These are phyloP conservation scores for Rafetus swinhoei DNA, from an alignment of 2,113 vertebrate genomes.

Conservation along the genomic window DNA sequence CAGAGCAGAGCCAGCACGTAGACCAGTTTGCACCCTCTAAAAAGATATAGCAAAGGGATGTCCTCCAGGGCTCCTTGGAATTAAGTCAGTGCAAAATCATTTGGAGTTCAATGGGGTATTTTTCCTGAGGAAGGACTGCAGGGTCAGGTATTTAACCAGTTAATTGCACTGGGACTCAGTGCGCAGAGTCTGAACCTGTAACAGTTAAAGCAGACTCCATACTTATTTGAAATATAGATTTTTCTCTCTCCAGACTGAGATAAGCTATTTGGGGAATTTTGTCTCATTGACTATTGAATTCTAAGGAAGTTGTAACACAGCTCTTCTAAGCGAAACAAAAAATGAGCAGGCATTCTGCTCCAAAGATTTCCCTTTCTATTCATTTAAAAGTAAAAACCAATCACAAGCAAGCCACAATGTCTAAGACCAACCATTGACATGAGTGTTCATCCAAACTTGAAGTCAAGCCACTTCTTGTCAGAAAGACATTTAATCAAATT, in stretches of 20 bases:
- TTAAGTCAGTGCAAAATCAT: background rate
- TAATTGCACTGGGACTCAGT: background rate
- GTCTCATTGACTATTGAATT: background rate
- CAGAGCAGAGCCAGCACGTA: background rate
- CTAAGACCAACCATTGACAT: conserved; percentile 64
- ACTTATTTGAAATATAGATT: background rate
- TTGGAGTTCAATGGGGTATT: background rate
- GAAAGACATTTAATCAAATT: conserved; percentile 70
- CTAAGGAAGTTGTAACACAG: background rate
- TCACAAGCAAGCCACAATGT: conserved; percentile 37
- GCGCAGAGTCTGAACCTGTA: background rate
- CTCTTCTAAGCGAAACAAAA: conserved; percentile 13
- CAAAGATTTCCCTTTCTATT: conserved; percentile 32
- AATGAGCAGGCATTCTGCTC: conserved; percentile 5
- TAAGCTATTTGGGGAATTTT: conserved; percentile 2
- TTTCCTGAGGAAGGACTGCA: background rate
- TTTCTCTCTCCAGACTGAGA: background rate
- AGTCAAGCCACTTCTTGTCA: conserved; percentile 72
- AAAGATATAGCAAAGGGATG: background rate
- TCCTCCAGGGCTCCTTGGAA: background rate
- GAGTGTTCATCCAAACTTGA: conserved; percentile 59
- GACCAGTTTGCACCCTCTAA: background rate
- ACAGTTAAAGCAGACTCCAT: background rate
- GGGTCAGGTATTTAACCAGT: background rate
- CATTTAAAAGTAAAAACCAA: conserved; percentile 55